Percentiles rank a stretch among this genome's conserved stretches.
Evolutionary conservation across 2,113 vertebrate species (phyloP).

Genomic region (Synodontis membranacea): DNA sequence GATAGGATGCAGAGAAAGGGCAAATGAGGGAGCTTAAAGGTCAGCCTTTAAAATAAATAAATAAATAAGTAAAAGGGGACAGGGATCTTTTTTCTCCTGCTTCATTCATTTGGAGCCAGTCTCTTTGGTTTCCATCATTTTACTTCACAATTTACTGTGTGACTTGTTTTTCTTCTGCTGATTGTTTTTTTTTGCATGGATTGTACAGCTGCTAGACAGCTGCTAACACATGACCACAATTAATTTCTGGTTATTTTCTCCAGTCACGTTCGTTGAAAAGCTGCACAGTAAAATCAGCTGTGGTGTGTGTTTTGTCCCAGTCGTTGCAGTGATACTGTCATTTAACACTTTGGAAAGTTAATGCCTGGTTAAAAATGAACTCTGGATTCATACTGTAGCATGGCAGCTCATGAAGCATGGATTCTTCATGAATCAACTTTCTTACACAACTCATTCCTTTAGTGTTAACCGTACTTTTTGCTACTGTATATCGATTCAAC

Average conservation of each 20-base stretch:
- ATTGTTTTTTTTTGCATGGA: slow-evolving; percentile 1
- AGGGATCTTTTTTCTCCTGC: background rate
- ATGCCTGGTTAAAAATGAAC: no score
- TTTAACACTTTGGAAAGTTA: no score
- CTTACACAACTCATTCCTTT: no score
- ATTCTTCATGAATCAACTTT: no score
- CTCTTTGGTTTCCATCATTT: background rate
- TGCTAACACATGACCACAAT: background rate
- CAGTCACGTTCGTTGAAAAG: background rate
- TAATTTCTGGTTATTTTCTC: background rate
- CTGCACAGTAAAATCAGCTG: no score
- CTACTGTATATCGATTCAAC: no score
- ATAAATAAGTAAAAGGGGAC: no score
- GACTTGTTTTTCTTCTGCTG: background rate
- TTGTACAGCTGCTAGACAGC: background rate
- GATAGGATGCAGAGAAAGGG: slow-evolving; percentile 47
- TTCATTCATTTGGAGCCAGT: background rate
- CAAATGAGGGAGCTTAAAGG: slow-evolving; percentile 36
- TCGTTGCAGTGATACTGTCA: no score
- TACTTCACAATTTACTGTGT: background rate
- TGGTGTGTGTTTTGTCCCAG: no score
- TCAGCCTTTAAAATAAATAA: slow-evolving; percentile 21
- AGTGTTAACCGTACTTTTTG: no score
- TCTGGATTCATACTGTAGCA: no score
- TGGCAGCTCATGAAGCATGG: no score